These are phyloP conservation scores for Crenichthys baileyi DNA, from an alignment of 2,797 vertebrate species.

Conservation along the genomic window DNA sequence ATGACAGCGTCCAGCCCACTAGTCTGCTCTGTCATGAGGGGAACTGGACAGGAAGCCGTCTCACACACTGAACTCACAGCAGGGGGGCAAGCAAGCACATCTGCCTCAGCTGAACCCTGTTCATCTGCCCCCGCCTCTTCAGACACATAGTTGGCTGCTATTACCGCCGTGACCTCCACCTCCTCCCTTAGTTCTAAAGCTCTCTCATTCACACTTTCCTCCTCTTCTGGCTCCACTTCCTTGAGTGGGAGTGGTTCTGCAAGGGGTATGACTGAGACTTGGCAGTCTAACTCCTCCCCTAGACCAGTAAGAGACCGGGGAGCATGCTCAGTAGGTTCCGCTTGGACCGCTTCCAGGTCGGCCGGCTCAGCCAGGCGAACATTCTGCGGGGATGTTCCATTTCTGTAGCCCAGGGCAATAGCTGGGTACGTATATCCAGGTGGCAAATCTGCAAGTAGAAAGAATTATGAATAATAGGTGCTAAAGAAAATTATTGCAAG, in stretches of 20 bases:
- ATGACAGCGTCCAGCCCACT: constrained; percentile 70
- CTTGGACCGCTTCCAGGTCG: constrained; percentile 88
- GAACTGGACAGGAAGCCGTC: constrained; percentile 64
- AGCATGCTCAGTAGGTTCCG: constrained; percentile 84
- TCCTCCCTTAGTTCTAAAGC: constrained; percentile 62
- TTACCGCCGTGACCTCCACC: constrained; percentile 50
- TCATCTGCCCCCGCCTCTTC: constrained; percentile 57
- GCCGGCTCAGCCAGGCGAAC: constrained; percentile 85
- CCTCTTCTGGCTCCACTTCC: constrained; percentile 63
- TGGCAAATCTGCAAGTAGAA: constrained; percentile 83
- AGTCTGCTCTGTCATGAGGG: constrained; percentile 62
- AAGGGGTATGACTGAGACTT: constrained; percentile 73
- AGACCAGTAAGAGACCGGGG: constrained; percentile 83
- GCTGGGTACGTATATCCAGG: constrained; percentile 86
- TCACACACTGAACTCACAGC: constrained; percentile 69
- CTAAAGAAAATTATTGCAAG: not conserved
- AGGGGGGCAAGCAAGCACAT: constrained; percentile 71
- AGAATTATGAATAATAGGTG: constrained; percentile 19
- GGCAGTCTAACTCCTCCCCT: constrained; percentile 75
- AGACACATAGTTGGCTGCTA: constrained; percentile 66
- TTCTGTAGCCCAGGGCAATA: constrained; percentile 83
- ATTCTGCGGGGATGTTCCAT: constrained; percentile 80
- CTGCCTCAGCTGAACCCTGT: constrained; percentile 59
- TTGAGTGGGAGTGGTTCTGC: constrained; percentile 65
- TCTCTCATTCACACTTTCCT: constrained; percentile 43